Evolutionary conservation across 2,888 invertebrate species (phyloP).

Genomic region (Hylaea fasciaria): DNA sequence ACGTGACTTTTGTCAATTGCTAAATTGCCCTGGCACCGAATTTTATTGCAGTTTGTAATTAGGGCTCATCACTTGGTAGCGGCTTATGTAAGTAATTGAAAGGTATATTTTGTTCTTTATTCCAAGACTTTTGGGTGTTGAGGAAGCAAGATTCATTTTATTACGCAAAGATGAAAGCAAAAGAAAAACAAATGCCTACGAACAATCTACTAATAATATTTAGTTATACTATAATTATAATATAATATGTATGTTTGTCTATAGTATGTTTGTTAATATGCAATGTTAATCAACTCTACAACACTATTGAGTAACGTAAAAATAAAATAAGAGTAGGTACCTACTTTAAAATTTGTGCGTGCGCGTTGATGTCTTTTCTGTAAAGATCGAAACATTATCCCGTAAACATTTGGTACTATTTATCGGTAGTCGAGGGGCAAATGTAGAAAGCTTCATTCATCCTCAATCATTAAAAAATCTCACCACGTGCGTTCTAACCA

Average conservation of each 20-base stretch:
- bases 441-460: background rate
- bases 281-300: too few species aligned
- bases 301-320: too few species aligned
- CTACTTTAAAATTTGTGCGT: background rate
- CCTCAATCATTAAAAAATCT: background rate
- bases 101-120: background rate
- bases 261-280: too few species aligned
- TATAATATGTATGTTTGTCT: too few species aligned
- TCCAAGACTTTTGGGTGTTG: background rate
- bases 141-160: too few species aligned
- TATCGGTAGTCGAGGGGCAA: background rate
- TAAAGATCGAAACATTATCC: background rate
- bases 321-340: background rate
- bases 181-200: too few species aligned
- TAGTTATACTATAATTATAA: too few species aligned
- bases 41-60: slow-evolving; percentile 54
- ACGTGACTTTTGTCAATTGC: slow-evolving; percentile 60
- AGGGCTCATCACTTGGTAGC: slow-evolving; percentile 48
- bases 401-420: too few species aligned
- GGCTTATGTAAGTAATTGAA: slow-evolving; percentile 5
- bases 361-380: slow-evolving; percentile 49
- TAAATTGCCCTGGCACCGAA: slow-evolving; percentile 58
- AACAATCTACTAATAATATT: too few species aligned
- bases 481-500: slow-evolving; percentile 39
- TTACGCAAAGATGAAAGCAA: too few species aligned